These are phyloP conservation scores for Turdus rufiventris DNA, from an alignment of 2,113 vertebrate species.

Conservation along the genomic window DNA sequence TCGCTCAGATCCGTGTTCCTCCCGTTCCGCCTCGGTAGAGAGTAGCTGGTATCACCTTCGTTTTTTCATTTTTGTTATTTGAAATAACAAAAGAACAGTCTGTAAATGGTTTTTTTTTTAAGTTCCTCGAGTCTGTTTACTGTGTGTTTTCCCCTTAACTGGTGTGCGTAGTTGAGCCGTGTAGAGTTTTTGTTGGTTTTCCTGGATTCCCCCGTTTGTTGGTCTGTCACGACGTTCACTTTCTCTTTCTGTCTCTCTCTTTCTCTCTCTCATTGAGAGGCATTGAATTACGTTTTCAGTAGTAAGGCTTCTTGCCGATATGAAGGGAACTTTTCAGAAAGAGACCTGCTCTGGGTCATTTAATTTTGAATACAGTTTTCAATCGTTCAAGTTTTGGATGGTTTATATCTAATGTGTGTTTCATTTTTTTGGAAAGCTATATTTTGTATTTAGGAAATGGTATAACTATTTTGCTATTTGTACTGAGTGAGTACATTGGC, in stretches of 20 bases:
- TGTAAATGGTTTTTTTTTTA: conserved; percentile 36
- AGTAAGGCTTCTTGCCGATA: conserved; percentile 84
- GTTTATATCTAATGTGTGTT: conserved; percentile 87
- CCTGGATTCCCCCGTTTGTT: conserved; percentile 35
- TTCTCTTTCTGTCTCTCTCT: conserved; percentile 57
- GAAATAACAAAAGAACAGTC: conserved; percentile 59
- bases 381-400: conserved; percentile 85
- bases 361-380: conserved; percentile 84
- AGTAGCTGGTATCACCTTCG: conserved; percentile 35
- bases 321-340: conserved; percentile 85
- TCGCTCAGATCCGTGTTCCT: neutral
- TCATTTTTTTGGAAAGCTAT: conserved; percentile 87
- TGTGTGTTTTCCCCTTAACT: conserved; percentile 21
- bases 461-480: conserved; percentile 85
- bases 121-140: conserved; percentile 49
- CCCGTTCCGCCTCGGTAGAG: neutral
- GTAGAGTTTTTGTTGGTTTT: conserved; percentile 64
- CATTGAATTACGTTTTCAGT: conserved; percentile 81
- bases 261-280: conserved; percentile 77
- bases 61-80: conserved; percentile 50
- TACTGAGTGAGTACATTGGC: conserved; percentile 85
- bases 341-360: conserved; percentile 81
- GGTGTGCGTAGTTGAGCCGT: conserved; percentile 50
- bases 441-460: conserved; percentile 87
- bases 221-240: conserved; percentile 32